Evolutionary conservation across 2,888 invertebrate species (phyloP).

Genomic region (Caenorhabditis plicata): DNA sequence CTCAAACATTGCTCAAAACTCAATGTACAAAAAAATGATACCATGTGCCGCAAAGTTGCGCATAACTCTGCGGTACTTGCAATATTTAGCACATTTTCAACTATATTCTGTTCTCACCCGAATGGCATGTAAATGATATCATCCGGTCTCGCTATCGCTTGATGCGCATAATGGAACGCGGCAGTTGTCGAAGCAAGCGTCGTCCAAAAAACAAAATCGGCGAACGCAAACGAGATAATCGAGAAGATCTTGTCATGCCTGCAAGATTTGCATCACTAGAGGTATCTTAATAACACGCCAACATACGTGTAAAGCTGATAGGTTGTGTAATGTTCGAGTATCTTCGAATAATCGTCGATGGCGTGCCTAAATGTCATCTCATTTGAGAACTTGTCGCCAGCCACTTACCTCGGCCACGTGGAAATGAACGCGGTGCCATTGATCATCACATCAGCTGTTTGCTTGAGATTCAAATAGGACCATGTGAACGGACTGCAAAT

Average conservation of each 20-base stretch:
- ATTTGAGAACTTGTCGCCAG: slow-evolving; percentile 27
- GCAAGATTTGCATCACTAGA: slow-evolving; percentile 1
- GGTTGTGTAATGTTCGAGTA: slow-evolving; percentile 37
- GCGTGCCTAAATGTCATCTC: slow-evolving; percentile 27
- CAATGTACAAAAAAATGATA: no score
- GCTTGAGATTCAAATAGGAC: slow-evolving; percentile 13
- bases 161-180: slow-evolving; percentile 33
- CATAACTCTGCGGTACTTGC: no score
- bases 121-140: slow-evolving; percentile 36
- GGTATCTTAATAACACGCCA: not conserved
- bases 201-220: slow-evolving; percentile 38
- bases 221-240: slow-evolving; percentile 21
- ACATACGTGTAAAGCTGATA: slow-evolving; percentile 35
- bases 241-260: slow-evolving; percentile 21
- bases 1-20: no score
- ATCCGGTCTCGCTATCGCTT: slow-evolving; percentile 33
- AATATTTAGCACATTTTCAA: no score
- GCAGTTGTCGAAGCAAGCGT: slow-evolving; percentile 28
- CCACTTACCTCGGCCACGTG: no score
- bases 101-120: slow-evolving; percentile 11
- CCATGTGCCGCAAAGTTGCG: no score
- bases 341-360: slow-evolving; percentile 22
- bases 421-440: no score
- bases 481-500: slow-evolving; percentile 15
- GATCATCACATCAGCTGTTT: slow-evolving; percentile 6